Evolutionary conservation across 2,888 invertebrate genomes (phyloP), one percentile per base, ranked within the genome.

Genomic region (Podotricha telesiphe): DNA sequence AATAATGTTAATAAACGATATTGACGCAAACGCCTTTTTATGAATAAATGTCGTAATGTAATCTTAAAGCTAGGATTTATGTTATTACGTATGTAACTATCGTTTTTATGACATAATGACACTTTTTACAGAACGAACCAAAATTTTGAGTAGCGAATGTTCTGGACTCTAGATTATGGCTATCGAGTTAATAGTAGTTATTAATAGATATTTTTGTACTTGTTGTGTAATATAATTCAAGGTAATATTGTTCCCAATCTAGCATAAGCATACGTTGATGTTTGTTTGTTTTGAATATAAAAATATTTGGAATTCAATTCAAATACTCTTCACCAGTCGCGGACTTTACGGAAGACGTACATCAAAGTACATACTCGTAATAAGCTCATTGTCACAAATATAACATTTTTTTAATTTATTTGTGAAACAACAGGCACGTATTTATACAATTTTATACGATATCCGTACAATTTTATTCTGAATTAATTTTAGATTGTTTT

Each of bases 1-100:
- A 42, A 42, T 42, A 42, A 42, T 42, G 42, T 28, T 51, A 51
- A 22, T 51, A 22, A 51, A 22, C 28, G 51, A 51, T 28, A 42
- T 28, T 28, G 51, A 51, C 51, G n/a, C 51, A 51, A 28, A 51
- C 51, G n/a, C 51, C 28, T 51, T 51, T 51, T 28, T 51, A 28
- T 51, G 19, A 37, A 28, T 20, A 63, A 62, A 19, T n/a, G 15
- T 8, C 6, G 15, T 45, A 22, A 20, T 61, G 7, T 42, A 42
- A 42, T 42, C 13, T 4, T 11, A 11, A 13, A 2, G 42, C 42
- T 13, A 13, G 37, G 10, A 37, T 37, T 37, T 37, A 37, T 37
- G 37, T 37, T 37, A 37, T 37, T 37, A 42, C 42, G 42, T 42
- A 42, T 42, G 13, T 42, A 37, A 4, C 37, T 37, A 42, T 42